Conservation (phyloP, 2,888 invertebrate genomes). For the Netelia fuscicornis region DNA sequence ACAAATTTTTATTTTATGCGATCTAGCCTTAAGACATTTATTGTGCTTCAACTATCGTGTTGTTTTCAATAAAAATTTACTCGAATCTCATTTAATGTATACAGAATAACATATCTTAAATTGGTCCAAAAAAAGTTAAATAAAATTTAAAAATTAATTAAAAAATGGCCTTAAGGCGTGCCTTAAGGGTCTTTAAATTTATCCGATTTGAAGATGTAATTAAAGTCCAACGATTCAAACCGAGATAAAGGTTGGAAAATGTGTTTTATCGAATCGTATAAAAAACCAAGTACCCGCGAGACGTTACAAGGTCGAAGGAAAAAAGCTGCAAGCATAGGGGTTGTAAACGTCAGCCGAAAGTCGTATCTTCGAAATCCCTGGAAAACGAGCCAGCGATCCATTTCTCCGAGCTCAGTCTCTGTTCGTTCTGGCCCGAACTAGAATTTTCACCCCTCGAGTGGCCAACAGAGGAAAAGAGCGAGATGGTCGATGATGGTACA, state of each 20-base stretch:
- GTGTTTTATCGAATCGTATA: slow-evolving; percentile 74
- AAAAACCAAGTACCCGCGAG: slow-evolving; percentile 76
- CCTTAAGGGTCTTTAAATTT: not conserved
- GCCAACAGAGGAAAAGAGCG: slow-evolving; percentile 53
- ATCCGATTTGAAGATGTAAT: not conserved
- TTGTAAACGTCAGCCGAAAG: slow-evolving; percentile 23
- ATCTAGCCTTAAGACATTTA: too few species aligned
- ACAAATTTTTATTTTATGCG: too few species aligned
- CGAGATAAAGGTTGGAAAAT: slow-evolving; percentile 64
- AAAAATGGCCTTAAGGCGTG: too few species aligned
- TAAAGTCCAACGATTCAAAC: not conserved
- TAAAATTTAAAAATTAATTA: too few species aligned
- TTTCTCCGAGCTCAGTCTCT: slow-evolving; percentile 74
- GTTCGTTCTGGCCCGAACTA: slow-evolving; percentile 67
- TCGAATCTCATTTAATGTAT: too few species aligned
- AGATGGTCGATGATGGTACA: slow-evolving; percentile 52
- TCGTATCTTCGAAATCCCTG: slow-evolving; percentile 43
- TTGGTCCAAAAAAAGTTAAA: too few species aligned
- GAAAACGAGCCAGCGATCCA: slow-evolving; percentile 44
- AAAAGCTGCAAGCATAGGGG: slow-evolving; percentile 40
- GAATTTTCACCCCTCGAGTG: slow-evolving; percentile 69
- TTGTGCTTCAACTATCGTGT: too few species aligned
- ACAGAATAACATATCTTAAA: too few species aligned
- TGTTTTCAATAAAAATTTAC: too few species aligned
- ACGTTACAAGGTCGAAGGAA: slow-evolving; percentile 73